phyloP scores from a whole-genome alignment of 2,113 vertebrate genomes.

The Euleptes europaea region DNA sequence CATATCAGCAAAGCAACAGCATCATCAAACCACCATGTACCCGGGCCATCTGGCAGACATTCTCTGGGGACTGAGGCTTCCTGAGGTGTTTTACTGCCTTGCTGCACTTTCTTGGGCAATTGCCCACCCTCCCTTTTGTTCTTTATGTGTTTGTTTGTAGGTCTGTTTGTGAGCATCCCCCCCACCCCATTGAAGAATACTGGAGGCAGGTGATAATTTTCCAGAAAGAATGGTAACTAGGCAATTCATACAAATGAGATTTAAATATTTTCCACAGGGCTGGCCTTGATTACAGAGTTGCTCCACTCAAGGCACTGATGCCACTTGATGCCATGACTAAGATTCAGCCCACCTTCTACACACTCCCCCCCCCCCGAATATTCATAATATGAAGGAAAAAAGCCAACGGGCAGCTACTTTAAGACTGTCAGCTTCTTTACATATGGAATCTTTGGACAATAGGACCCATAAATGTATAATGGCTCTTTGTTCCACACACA shows the following conservation, averaged over 20 bases:
- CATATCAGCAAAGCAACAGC: neutral
- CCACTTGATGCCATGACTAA: slow-evolving; percentile 51
- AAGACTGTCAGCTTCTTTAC: neutral
- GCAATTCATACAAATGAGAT: slow-evolving; percentile 63
- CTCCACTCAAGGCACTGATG: neutral
- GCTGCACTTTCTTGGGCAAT: rapidly evolving
- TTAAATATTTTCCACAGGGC: slow-evolving; percentile 8
- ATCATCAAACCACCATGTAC: slow-evolving; percentile 6
- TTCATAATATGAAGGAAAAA: slow-evolving; percentile 22
- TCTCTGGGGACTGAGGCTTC: neutral
- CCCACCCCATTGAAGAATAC: neutral
- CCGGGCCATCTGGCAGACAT: neutral
- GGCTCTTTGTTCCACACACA: neutral
- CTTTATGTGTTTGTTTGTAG: neutral
- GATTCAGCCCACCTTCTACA: slow-evolving; percentile 15
- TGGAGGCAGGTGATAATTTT: slow-evolving; percentile 39
- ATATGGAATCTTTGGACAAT: neutral
- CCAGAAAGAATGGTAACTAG: slow-evolving; percentile 41
- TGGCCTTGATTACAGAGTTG: slow-evolving; percentile 46
- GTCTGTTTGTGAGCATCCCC: neutral
- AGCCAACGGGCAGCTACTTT: slow-evolving; percentile 2
- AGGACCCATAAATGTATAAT: neutral
- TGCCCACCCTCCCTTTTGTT: rapidly evolving
- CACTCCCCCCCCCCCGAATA: rapidly evolving
- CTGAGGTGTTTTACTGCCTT: neutral